phyloP scores from a whole-genome alignment of 2,113 vertebrate genomes.

The Geococcyx californianus region DNA sequence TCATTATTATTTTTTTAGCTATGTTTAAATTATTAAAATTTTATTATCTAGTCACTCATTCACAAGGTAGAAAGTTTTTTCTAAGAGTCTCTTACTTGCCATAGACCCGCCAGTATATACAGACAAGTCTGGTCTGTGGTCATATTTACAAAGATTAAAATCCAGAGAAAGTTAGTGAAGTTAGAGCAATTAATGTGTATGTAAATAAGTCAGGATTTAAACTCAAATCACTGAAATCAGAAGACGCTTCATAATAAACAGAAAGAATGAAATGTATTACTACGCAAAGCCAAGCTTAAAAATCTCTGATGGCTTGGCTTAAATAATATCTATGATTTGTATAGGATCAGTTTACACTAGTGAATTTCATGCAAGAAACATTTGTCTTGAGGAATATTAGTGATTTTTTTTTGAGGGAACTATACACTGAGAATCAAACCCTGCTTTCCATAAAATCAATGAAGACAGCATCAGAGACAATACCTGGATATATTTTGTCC shows the following conservation, averaged over 20 bases:
- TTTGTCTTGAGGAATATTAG: background rate
- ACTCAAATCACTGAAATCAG: background rate
- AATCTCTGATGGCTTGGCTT: background rate
- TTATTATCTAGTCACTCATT: background rate
- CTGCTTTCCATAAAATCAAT: background rate
- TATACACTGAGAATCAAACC: background rate
- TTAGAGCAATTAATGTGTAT: background rate
- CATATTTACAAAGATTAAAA: background rate
- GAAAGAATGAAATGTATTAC: background rate
- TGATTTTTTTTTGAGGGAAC: background rate
- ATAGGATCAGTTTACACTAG: background rate
- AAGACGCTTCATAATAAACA: background rate
- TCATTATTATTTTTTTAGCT: background rate
- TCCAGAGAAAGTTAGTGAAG: background rate
- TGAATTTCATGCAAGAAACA: background rate
- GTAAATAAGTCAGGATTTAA: background rate
- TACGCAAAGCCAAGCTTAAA: background rate
- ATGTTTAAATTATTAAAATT: background rate
- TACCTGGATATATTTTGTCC: background rate
- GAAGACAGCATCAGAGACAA: background rate
- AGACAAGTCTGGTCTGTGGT: background rate
- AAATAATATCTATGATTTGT: background rate
- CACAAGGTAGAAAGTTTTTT: background rate
- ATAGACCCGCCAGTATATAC: background rate
- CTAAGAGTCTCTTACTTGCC: background rate